Evolutionary conservation across 1,140 invertebrate species (phyloP), one percentile per base, ranked within the genome.

Genomic region (Ooceraea biroi): DNA sequence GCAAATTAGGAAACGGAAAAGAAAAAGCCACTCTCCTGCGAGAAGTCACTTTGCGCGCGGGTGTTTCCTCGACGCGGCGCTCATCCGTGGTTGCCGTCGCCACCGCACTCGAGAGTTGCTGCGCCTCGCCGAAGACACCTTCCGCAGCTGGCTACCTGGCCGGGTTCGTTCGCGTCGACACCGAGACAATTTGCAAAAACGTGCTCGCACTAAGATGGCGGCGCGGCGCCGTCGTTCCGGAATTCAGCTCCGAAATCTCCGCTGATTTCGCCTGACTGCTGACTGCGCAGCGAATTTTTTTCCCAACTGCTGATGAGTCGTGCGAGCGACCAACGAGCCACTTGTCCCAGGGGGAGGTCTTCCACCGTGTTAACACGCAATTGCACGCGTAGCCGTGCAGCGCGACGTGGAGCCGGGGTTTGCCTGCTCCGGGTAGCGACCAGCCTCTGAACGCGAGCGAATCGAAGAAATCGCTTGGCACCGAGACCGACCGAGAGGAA

Each of bases 1-100:
- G 61, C 63, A 88, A 90, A 91, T 89, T 77, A 90, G 83, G 86
- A 90, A 90, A 90, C 84, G 84, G 83, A 91, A 91, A 92, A 90
- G 48, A 90, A 91, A 91, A 91, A 90, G 86, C 65, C 82, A 80
- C 88, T 83, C 84, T 78, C 77, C 86, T 73, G 76, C 80, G 68
- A 27, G 80, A 80, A 84, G 69, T 90, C 91, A 91, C 90, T 91
- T 90, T 88, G 87, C 82, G 60, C 84, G 61, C 44, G 14, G 46
- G 10, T 44, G 72, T 87, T 74, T 88, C 82, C 50, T 83, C 69
- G 57, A 17, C 61, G 83, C 80, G 63, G 66, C 69, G 52, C 71
- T 83, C 85, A 88, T 88, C 66, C 58, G 80, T 30, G 52, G 48
- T 44, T 36, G 46, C 12, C 22, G 50, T 46, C 27, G 58, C 27